These are phyloP conservation scores for Panthera uncia DNA, from an alignment of 2,113 vertebrate species.

Conservation along the genomic window DNA sequence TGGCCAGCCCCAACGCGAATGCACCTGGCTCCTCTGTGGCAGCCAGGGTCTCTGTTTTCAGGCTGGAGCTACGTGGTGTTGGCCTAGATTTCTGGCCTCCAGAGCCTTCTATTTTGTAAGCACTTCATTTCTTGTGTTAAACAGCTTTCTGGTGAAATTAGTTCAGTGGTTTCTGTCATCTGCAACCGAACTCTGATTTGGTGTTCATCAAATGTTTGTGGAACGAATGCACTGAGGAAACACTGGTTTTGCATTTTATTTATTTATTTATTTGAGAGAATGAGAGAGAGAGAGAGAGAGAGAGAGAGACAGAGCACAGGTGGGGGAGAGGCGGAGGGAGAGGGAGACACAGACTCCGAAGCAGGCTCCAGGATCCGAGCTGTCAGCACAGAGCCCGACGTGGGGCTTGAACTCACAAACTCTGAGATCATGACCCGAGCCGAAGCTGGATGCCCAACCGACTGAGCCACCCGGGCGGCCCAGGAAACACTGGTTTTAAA, in stretches of 20 bases:
- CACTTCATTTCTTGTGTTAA: not conserved
- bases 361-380: too few relatives aligned
- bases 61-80: not conserved
- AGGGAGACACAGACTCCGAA: too few relatives aligned
- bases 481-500: not conserved
- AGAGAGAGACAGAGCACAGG: too few relatives aligned
- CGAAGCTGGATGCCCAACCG: accelerated
- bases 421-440: too few relatives aligned
- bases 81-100: not conserved
- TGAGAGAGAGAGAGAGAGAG: too few relatives aligned
- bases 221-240: not conserved
- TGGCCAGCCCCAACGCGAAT: accelerated
- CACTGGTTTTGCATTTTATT: not conserved
- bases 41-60: not conserved
- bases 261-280: too few relatives aligned
- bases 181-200: not conserved
- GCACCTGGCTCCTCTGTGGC: not conserved
- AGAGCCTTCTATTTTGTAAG: not conserved
- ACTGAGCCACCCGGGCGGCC: too few relatives aligned
- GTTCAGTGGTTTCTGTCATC: not conserved
- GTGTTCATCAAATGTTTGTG: not conserved
- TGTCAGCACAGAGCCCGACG: too few relatives aligned
- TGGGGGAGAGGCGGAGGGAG: too few relatives aligned
- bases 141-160: not conserved
- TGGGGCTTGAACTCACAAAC: too few relatives aligned